Conservation (phyloP, 53 echinoderm and acorn worm species). For the Temnopleurus reevesii region DNA sequence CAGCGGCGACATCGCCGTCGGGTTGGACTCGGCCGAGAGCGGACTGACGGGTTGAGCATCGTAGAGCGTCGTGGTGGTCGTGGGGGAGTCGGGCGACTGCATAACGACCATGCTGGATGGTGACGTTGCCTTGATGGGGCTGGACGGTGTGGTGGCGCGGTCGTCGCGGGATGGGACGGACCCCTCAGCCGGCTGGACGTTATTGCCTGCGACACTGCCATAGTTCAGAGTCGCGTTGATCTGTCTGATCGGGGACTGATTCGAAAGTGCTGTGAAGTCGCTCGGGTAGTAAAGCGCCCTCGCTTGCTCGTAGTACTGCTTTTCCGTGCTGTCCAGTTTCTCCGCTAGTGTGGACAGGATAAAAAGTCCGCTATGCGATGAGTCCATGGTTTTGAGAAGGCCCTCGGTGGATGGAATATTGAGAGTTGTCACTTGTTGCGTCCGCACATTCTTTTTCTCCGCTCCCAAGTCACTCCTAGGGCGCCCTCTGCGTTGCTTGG, state of each 20-base stretch:
- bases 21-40: slow-evolving; percentile 39
- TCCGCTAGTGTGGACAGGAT: slow-evolving; percentile 53
- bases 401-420: slow-evolving; percentile 55
- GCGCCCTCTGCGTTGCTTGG: slow-evolving; percentile 57
- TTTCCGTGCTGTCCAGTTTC: slow-evolving; percentile 40
- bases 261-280: slow-evolving; percentile 34
- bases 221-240: slow-evolving; percentile 24
- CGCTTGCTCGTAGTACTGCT: slow-evolving; percentile 1
- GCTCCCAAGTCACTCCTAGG: slow-evolving; percentile 28
- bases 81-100: neutral
- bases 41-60: slow-evolving; percentile 10
- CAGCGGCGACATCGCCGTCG: slow-evolving; percentile 43
- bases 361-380: slow-evolving; percentile 33
- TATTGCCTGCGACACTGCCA: slow-evolving; percentile 9
- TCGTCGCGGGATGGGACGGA: slow-evolving; percentile 63
- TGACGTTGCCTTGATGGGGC: slow-evolving; percentile 63
- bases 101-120: slow-evolving; percentile 49
- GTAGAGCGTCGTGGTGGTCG: neutral
- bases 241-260: neutral
- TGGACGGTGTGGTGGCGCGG: slow-evolving; percentile 61
- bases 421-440: neutral
- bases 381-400: slow-evolving; percentile 48
- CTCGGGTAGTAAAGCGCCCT: slow-evolving; percentile 28
- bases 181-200: slow-evolving; percentile 47
- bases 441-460: slow-evolving; percentile 13